Evolutionary conservation across 2,888 invertebrate genomes (phyloP), one percentile per base, ranked within the genome.

Genomic region (Eumacrocentrus americanus): DNA sequence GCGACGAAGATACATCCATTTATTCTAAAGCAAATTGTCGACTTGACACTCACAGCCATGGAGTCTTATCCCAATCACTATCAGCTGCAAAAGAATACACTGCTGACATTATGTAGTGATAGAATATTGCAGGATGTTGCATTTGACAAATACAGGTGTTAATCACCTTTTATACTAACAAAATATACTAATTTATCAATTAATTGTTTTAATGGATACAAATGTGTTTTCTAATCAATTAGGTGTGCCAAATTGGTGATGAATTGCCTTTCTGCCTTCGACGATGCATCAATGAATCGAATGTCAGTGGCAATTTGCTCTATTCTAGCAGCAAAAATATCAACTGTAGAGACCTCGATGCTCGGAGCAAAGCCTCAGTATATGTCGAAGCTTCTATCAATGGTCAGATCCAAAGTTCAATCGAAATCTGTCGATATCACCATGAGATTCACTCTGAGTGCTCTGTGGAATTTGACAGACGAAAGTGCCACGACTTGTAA

Each of bases 221-320:
- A 57, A 20, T 44, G 29, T 38, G 7, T 46, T 11, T 77, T n/a
- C n/a, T n/a, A n/a, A n/a, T n/a, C n/a, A n/a, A n/a, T n/a, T 71
- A 84, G 87, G 56, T 91, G 91, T 75, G 89, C 89, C 22, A 83
- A 84, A 71, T 82, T 90, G 53, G 91, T 91, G 16, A 83, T 91
- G 82, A 89, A 91, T 69, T 88, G 88, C 66, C 82, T 91, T 58
- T 88, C 88, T 70, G 81, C 84, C 9, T 90, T 89, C 73, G 87
- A 88, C 48, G 89, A 90, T 72, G 80, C 85, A 3, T 86, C 88
- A 48, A 89, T 90, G 87, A 88, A 88, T 72, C 83, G 90, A 56
- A 90, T 91, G 90, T 88, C 89, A 18, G 90, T 91, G n/a, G 91
- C 91, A 0, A 90, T 91, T 63, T 90, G 90, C 71, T 90, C 90